A percentile compares a stretch with the other conserved stretches of the same genome.
Conservation (phyloP, 2,888 invertebrate species). For the Byasa hedistus region DNA sequence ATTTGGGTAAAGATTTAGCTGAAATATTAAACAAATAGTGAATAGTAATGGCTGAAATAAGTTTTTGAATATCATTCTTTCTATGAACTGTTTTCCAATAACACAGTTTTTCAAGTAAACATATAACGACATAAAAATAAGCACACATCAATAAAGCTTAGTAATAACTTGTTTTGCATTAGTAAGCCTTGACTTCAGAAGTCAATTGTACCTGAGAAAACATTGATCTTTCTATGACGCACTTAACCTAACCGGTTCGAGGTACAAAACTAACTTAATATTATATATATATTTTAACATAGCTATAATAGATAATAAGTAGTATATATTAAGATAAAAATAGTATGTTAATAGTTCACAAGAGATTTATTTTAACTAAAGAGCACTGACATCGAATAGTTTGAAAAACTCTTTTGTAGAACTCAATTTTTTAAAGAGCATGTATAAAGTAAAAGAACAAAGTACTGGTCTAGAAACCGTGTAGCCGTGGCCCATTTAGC, state of each 20-base stretch:
- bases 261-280: not conserved
- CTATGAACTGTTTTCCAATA: not conserved
- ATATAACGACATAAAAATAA: not conserved
- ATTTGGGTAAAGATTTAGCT: too few relatives aligned
- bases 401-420: not conserved
- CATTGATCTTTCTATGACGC: constrained; percentile 15
- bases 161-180: not conserved
- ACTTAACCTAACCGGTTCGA: constrained; percentile 17
- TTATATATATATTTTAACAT: too few relatives aligned
- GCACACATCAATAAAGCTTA: not conserved
- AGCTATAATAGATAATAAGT: not conserved
- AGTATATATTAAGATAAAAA: not conserved
- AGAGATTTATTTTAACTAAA: not conserved
- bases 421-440: not conserved
- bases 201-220: constrained; percentile 11
- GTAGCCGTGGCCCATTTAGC: too few relatives aligned
- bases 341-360: not conserved
- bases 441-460: too few relatives aligned
- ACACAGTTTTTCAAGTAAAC: not conserved
- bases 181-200: constrained; percentile 12
- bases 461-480: too few relatives aligned
- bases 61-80: too few relatives aligned
- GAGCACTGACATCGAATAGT: not conserved
- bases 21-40: too few relatives aligned
- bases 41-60: too few relatives aligned